Evolutionary conservation across 2,113 vertebrate genomes (phyloP), one percentile per base, ranked within the genome.

Genomic region (Dolichallabes microphthalmus): DNA sequence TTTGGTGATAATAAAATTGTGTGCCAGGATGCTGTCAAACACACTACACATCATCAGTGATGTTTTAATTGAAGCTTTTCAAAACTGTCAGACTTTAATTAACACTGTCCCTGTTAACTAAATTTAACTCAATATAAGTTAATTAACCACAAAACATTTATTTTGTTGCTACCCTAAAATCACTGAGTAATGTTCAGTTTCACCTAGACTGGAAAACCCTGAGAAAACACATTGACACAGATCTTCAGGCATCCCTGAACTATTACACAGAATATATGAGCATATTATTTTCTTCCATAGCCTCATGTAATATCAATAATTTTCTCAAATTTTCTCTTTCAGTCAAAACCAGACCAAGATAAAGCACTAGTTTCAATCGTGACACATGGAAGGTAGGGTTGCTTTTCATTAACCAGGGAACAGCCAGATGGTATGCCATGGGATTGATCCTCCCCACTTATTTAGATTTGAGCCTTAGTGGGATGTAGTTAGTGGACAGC

Each of bases 11-110:
- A 86, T 74, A 80, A 81, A 86, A 61, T 73, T 20, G 55, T 81
- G 77, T 25, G 61, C 53, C 61, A 68, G 79, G 78, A 63, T 79
- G 55, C 78, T 73, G 77, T 74, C 68, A 74, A 64, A 80, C 35
- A 32, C 17, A 5, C 60, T 69, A 30, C 66, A 63, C 55, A 61
- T 85, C 77, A 52, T 80, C 64, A 57, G 25, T 61, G n/a, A 86
- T 80, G 64, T 32, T 81, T 73, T 86, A 73, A 86, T 81, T 73
- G 83, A 66, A 53, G 66, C 66, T 81, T 74, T 73, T 53, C 68
- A 19, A 81, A 86, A 74, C 39, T 57, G 19, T 25, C 78, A 61
- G 55, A 61, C 69, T 81, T 86, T 86, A 86, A 86, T 86, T 74
- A 81, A 81, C 76, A 39, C 55, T 82, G 84, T 60, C 58, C 69